These are phyloP conservation scores for Dromiciops gliroides DNA, from an alignment of 2,113 vertebrate genomes.

Conservation along the genomic window DNA sequence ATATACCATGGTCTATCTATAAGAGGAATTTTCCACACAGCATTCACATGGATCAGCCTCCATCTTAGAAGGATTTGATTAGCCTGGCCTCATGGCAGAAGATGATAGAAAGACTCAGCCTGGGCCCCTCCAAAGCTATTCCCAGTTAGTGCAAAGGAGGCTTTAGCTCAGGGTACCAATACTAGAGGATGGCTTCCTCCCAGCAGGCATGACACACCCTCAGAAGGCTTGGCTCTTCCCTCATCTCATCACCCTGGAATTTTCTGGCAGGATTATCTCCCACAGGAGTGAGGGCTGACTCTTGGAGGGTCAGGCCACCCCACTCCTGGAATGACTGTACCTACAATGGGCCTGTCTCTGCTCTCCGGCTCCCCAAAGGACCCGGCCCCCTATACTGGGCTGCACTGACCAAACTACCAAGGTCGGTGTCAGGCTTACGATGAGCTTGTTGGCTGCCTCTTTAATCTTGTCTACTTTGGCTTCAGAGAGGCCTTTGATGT, in stretches of 20 bases:
- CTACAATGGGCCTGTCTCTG: not conserved
- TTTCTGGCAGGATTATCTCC: not conserved
- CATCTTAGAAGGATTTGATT: not conserved
- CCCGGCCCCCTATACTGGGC: no score
- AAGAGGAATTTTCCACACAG: not conserved
- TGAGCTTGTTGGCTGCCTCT: slow-evolving; percentile 97
- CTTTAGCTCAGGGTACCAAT: not conserved
- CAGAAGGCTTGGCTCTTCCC: not conserved
- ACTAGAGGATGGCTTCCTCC: not conserved
- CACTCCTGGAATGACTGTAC: not conserved
- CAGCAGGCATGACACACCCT: rapidly evolving
- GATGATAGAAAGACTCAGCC: not conserved
- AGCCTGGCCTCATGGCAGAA: not conserved
- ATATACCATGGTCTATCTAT: not conserved
- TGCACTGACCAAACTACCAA: slow-evolving; percentile 5
- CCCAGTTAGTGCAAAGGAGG: not conserved
- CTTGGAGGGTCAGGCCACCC: not conserved
- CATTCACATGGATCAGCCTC: not conserved
- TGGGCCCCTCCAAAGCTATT: no score
- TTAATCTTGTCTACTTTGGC: slow-evolving; percentile 99
- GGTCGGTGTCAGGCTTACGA: slow-evolving; percentile 85
- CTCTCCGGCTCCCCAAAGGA: not conserved
- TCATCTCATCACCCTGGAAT: not conserved
- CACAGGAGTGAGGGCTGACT: not conserved
- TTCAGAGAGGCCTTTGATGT: slow-evolving; percentile 97